Conservation (phyloP, 92 coral and sea anemone genomes). For the Parazoanthus swiftii region DNA sequence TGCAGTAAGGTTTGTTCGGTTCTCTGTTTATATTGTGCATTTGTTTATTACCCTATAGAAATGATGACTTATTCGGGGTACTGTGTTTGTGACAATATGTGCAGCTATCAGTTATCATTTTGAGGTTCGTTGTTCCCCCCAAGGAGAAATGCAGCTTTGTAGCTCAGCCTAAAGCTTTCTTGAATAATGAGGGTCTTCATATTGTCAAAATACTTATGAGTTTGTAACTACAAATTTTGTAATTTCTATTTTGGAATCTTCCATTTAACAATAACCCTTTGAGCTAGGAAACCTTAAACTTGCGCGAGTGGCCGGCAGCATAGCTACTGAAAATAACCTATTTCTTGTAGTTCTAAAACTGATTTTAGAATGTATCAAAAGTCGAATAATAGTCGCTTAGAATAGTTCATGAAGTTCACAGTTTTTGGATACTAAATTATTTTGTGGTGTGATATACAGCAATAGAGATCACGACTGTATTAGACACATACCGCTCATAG, state of each 20-base stretch:
- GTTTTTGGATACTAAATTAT: background rate
- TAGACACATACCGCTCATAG: slow-evolving; percentile 11
- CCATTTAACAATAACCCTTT: slow-evolving; percentile 38
- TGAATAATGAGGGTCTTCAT: background rate
- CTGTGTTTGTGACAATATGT: background rate
- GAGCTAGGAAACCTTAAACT: slow-evolving; percentile 25
- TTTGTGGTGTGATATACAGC: background rate
- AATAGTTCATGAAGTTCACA: no score
- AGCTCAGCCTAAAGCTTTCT: background rate
- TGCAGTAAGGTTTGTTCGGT: background rate
- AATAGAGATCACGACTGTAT: background rate
- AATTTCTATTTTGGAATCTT: background rate
- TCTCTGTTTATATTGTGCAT: background rate
- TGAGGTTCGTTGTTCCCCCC: no score
- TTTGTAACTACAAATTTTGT: background rate
- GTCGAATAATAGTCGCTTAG: background rate
- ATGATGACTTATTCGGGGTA: background rate
- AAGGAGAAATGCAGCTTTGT: background rate
- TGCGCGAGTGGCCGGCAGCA: background rate
- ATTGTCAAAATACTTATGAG: background rate
- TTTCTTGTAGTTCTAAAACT: background rate
- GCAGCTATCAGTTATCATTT: no score
- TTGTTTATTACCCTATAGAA: background rate
- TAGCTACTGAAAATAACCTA: background rate
- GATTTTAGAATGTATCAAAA: background rate